Evolutionary conservation across 2,797 vertebrate species (phyloP).

Genomic region (Acanthurus leucopareius): DNA sequence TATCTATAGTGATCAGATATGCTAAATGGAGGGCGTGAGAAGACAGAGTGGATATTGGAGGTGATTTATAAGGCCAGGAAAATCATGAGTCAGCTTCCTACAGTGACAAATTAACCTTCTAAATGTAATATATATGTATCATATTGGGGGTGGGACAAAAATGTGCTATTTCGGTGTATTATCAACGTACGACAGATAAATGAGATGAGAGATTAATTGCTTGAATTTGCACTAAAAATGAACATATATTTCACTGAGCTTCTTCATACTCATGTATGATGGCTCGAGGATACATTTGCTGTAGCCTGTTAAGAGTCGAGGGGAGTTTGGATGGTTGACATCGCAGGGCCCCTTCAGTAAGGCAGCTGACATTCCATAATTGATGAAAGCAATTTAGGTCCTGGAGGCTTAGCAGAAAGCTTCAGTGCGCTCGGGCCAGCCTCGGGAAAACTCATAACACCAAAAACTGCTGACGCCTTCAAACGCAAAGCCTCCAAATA

Average conservation of each 20-base stretch:
- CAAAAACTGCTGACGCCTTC: conserved; percentile 76
- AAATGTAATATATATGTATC: conserved; percentile 42
- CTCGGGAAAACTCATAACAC: conserved; percentile 68
- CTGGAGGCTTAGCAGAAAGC: conserved; percentile 64
- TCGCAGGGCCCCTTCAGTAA: conserved; percentile 32
- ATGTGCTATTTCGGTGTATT: conserved; percentile 34
- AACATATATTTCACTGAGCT: not conserved
- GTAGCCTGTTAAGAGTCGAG: conserved; percentile 9
- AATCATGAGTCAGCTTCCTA: conserved; percentile 67
- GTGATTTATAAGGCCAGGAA: conserved; percentile 70
- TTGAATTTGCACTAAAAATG: conserved; percentile 14
- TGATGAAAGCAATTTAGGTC: conserved; percentile 79
- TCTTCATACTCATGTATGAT: conserved; percentile 12
- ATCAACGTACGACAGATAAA: conserved; percentile 16
- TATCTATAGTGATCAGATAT: conserved; percentile 68
- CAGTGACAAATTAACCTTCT: conserved; percentile 68
- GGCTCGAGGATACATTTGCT: conserved; percentile 16
- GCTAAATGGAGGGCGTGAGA: conserved; percentile 50
- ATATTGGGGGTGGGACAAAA: conserved; percentile 24
- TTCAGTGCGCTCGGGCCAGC: conserved; percentile 64
- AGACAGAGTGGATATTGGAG: conserved; percentile 61
- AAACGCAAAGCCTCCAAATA: conserved; percentile 54
- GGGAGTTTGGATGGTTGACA: conserved; percentile 43
- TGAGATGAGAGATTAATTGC: conserved; percentile 23
- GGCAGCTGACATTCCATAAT: conserved; percentile 72